Conservation (phyloP, 64 coral and sea anemone genomes). For the Cladopsammia gracilis region DNA sequence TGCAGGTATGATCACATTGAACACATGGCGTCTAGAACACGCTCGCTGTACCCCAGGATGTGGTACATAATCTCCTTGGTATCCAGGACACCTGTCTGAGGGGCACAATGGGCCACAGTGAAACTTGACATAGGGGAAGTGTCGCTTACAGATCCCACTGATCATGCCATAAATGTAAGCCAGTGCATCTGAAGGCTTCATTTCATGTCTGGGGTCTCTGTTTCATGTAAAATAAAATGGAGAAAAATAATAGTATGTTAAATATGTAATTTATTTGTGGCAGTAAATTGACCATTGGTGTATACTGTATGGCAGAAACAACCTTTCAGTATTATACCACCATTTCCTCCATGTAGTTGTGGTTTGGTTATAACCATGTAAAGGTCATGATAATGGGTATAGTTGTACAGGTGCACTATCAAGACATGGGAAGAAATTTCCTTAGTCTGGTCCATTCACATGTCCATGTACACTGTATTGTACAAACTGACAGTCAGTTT, state of each 20-base stretch:
- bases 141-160: slow-evolving; percentile 30
- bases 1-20: slow-evolving; percentile 51
- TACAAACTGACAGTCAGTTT: too few relatives aligned
- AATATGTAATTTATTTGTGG: background rate
- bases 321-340: too few relatives aligned
- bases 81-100: slow-evolving; percentile 54
- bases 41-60: slow-evolving; percentile 10
- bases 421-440: too few relatives aligned
- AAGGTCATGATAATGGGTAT: too few relatives aligned
- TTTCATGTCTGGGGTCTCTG: background rate
- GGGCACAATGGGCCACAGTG: slow-evolving; percentile 79
- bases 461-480: too few relatives aligned
- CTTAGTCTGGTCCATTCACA: too few relatives aligned
- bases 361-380: too few relatives aligned
- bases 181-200: slow-evolving; percentile 33
- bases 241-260: background rate
- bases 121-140: slow-evolving; percentile 66
- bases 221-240: background rate
- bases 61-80: slow-evolving; percentile 38
- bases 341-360: too few relatives aligned
- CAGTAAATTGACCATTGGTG: too few relatives aligned
- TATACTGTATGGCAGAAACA: too few relatives aligned
- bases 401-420: too few relatives aligned
- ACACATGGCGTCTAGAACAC: slow-evolving; percentile 40
- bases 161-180: slow-evolving; percentile 54